A percentile compares a stretch with the other conserved stretches of the same genome.
These are phyloP conservation scores for Lithobates pipiens DNA, from an alignment of 2,797 vertebrate genomes.

Conservation along the genomic window DNA sequence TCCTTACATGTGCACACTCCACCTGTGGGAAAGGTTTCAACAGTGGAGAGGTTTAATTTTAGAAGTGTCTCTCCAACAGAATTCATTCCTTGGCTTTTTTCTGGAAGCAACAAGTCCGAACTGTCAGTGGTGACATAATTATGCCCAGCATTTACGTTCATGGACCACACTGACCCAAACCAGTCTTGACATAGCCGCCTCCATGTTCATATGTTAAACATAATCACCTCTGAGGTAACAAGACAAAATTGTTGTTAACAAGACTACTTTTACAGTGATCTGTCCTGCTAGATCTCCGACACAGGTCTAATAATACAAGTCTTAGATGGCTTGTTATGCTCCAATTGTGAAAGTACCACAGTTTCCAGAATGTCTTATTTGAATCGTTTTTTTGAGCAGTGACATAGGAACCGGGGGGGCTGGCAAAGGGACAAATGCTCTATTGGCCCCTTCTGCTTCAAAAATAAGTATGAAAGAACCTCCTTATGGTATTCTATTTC, in stretches of 20 bases:
- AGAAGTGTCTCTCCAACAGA: not conserved
- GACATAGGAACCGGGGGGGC: not conserved
- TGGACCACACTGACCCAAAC: slow-evolving; percentile 25
- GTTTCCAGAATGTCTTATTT: not conserved
- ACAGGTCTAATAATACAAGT: not conserved
- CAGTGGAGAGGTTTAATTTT: not conserved
- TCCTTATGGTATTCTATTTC: no score
- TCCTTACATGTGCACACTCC: not conserved
- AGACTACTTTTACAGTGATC: slow-evolving; percentile 17
- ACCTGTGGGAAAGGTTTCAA: not conserved
- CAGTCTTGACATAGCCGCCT: not conserved
- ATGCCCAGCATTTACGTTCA: not conserved
- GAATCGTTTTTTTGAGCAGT: not conserved
- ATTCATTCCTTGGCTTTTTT: not conserved
- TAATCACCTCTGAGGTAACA: slow-evolving; percentile 21
- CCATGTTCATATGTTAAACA: slow-evolving; percentile 15
- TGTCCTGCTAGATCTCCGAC: not conserved
- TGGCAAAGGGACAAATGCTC: no score
- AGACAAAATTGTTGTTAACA: slow-evolving; percentile 38
- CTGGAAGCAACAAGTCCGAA: slow-evolving; percentile 24
- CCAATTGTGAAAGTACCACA: not conserved
- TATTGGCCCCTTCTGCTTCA: not conserved
- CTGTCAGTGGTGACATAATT: slow-evolving; percentile 35
- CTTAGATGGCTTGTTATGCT: not conserved
- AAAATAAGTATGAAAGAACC: not conserved